Base-by-base conservation (phyloP, 2,888 invertebrate species). In the Phortica magna region DNA sequence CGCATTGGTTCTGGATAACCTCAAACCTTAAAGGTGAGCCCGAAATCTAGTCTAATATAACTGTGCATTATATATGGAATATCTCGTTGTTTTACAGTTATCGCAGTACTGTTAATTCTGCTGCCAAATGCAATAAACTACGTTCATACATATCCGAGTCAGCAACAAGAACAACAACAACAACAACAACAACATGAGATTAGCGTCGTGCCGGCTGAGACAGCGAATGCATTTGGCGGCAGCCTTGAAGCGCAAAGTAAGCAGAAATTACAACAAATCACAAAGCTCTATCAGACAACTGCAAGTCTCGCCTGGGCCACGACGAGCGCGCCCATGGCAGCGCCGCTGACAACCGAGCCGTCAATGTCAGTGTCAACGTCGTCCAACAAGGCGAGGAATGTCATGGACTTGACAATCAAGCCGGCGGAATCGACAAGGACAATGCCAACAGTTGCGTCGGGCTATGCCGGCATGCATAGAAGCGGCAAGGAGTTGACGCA, bases 1-100 rank as follows among this genome's bases (percentile, higher is more conserved):
- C 95, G 94, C 96, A 96, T 92, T 96, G 96, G 96, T 96, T 96
- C 93, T 96, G 96, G 96, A 95, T 96, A 93, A 96, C 96, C 91
- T 43, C 68, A 43, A 55, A 83, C 74, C 76, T 89, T n/a, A 79
- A 83, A 76, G 88, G 90, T 90, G 78, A 86, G 85, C n/a, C n/a
- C n/a, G n/a, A n/a, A n/a, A n/a, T n/a, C n/a, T n/a, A n/a, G n/a
- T n/a, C n/a, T n/a, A n/a, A n/a, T n/a, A n/a, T n/a, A n/a, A n/a
- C n/a, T n/a, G n/a, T n/a, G n/a, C n/a, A n/a, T n/a, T n/a, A n/a
- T n/a, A n/a, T 9, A 19, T 61, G 5, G 7, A 42, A 7, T 41
- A n/a, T 41, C 41, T 41, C 2, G 41, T 41, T 65, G 55, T 19
- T 93, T 72, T 75, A 0, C 6, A 83, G 82, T 75, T 79, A 76